These are phyloP conservation scores for Phasia obesa DNA, from an alignment of 2,888 invertebrate species.

Conservation along the genomic window DNA sequence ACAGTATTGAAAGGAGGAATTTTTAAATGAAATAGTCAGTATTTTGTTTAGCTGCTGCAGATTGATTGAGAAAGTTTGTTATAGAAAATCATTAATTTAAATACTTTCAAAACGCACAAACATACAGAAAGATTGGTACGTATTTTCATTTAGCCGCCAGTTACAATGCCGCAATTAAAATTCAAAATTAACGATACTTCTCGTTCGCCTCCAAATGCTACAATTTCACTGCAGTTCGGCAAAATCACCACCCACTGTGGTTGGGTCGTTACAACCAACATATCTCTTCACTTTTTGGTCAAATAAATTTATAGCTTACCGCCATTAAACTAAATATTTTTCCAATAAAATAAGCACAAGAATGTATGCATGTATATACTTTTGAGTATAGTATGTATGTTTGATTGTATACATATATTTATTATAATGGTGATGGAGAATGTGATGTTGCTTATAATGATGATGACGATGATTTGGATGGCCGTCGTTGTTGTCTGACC, in stretches of 20 bases:
- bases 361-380: not conserved
- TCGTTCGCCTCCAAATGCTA: slow-evolving; percentile 41
- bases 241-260: slow-evolving; percentile 69
- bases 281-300: slow-evolving; percentile 58
- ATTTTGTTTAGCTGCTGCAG: not conserved
- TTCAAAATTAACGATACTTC: slow-evolving; percentile 59
- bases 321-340: slow-evolving; percentile 52
- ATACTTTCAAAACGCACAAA: not conserved
- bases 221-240: slow-evolving; percentile 47
- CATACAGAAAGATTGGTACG: slow-evolving; percentile 1
- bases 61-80: slow-evolving; percentile 15
- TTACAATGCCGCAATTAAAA: slow-evolving; percentile 64
- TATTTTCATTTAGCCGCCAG: slow-evolving; percentile 52
- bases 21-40: slow-evolving; percentile 12
- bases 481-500: slow-evolving; percentile 42
- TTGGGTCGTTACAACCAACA: slow-evolving; percentile 36
- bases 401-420: not conserved
- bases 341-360: slow-evolving; percentile 19
- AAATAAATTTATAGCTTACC: slow-evolving; percentile 62
- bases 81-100: slow-evolving; percentile 20
- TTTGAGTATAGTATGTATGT: not conserved
- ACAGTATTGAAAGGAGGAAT: no score
- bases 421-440: slow-evolving; percentile 24
- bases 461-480: slow-evolving; percentile 46
- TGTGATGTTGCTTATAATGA: slow-evolving; percentile 23